Evolutionary conservation across 2,113 vertebrate genomes (phyloP), one percentile per base, ranked within the genome.

Genomic region (Cathartes aura): DNA sequence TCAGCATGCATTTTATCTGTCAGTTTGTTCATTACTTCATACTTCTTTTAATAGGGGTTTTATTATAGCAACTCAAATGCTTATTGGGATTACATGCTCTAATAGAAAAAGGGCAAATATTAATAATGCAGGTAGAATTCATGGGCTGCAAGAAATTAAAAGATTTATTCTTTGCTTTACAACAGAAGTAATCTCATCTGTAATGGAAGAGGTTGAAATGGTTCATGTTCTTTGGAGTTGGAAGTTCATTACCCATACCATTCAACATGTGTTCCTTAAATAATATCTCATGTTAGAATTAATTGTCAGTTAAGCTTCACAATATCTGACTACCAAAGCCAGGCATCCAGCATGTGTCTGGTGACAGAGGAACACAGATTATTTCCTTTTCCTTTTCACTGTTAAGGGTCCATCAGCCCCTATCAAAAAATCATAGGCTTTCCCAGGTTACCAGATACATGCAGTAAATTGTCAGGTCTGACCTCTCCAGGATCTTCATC

Each of bases 51-150:
- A 48, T 15, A 52, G 2, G 36, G 24, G 48, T 85, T 92, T 78
- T 75, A 59, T 62, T 91, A 45, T 47, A 67, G 30, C 9, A 82
- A n/a, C 48, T 60, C 4, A 1, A 47, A 68, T 50, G 4, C 8
- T 76, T 88, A 43, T 32, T 79, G 12, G 23, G 47, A 85, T 27
- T 50, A 63, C 34, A 82, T 87, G 43, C 43, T 71, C 40, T 78
- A 74, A 87, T 34, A 85, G 42, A 63, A 74, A 81, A 68, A 75
- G 34, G 47, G 8, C 32, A 92, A 88, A 63, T 56, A 86, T 63
- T 88, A 67, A 93, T n/a, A 85, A 82, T 40, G 23, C 38, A 84
- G 20, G 29, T 74, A 90, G 43, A 93, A 92, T 72, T 87, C 30
- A 60, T 27, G 5, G 43, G 27, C 58, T 63, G 34, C 23, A 60